Base-by-base conservation (phyloP, 2,797 vertebrate genomes). In the Lerista edwardsae region DNA sequence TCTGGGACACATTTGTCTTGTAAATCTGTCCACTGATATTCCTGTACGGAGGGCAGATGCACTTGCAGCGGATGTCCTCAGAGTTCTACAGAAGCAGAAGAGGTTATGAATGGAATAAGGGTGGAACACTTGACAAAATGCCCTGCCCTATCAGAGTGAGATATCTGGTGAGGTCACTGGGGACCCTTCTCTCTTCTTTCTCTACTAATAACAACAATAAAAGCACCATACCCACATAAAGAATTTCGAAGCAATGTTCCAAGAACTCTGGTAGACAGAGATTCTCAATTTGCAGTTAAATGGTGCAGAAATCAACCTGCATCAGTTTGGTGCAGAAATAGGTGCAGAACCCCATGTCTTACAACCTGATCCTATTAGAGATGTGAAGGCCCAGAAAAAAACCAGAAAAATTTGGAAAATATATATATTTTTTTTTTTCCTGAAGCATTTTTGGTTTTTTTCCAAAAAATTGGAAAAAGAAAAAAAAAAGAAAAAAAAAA, bases 41-140 rank as follows among this genome's bases (percentile, higher is more conserved):
- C 86, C 98, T 96, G 84, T 99, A 98, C 0, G 98, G 98, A 1
- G 98, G 98, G 73, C 98, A 99, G 95, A 98, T 98, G 90, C 98
- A 99, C 91, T 98, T 99, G 96, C 98, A 99, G 87, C 98, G 97
- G 78, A 98, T 97, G 90, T 99, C 98, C 94, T 98, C 98, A 0
- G 97, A 98, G 90, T 93, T 98, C 98, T 99, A 95, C 3, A 82
- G 88, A 82, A 68, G 21, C 44, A 91, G 76, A 86, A 79, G n/a
- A 79, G 47, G 1, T 51, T 9, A 6, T 9, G 0, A 19, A 39
- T 3, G 55, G 84, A 47, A 76, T 69, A 67, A 69, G 76, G 51
- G 10, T 55, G 14, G 84, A 1, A 1, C 41, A 23, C 0, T 27
- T 21, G 64, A 3, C 1, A 31, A 0, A 74, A 59, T 11, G 5